Percentiles rank a stretch among this genome's conserved stretches.
These are phyloP conservation scores for Rhinopomastus cyanomelas DNA, from an alignment of 2,113 vertebrate species.

Conservation along the genomic window DNA sequence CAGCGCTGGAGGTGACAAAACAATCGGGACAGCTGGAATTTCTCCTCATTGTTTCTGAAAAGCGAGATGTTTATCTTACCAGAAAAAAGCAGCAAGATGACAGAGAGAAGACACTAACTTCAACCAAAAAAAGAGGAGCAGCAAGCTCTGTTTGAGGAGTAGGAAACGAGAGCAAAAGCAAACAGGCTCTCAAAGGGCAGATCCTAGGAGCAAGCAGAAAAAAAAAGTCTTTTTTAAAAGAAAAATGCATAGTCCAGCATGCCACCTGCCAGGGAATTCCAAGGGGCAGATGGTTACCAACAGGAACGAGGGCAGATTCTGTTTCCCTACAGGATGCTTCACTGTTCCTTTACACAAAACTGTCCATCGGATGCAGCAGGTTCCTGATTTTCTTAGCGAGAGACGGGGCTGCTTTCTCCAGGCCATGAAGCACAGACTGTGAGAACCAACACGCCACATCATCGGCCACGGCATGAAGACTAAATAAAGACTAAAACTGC, in stretches of 20 bases:
- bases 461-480: background rate
- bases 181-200: background rate
- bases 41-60: background rate
- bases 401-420: background rate
- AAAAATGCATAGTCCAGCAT: background rate
- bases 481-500: background rate
- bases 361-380: background rate
- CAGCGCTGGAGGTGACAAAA: slow-evolving; percentile 29
- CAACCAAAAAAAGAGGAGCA: background rate
- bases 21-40: slow-evolving; percentile 28
- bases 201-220: background rate
- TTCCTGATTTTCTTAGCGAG: background rate
- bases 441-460: background rate
- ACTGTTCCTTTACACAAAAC: background rate
- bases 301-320: background rate
- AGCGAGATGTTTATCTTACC: slow-evolving; percentile 22
- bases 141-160: background rate
- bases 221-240: background rate
- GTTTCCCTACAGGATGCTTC: background rate
- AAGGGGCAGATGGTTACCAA: slow-evolving; percentile 2
- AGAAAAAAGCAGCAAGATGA: slow-evolving; percentile 1
- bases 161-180: background rate
- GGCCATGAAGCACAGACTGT: background rate
- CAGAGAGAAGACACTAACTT: background rate
- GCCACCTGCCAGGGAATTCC: slow-evolving; percentile 6